Evolutionary conservation across 2,888 invertebrate species (phyloP), one percentile per base, ranked within the genome.

Genomic region (Emmelina monodactyla): DNA sequence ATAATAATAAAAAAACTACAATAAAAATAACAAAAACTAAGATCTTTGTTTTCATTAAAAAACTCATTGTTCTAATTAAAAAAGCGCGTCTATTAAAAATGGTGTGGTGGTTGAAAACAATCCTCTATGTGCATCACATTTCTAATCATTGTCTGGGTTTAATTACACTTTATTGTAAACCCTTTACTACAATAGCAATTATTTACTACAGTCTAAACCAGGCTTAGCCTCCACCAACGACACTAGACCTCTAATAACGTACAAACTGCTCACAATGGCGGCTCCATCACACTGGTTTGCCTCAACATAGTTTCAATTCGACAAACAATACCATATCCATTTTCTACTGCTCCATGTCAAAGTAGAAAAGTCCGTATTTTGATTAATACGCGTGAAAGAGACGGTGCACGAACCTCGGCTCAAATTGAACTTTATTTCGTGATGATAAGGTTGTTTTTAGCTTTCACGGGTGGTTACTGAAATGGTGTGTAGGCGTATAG

Each of bases 351-450:
- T 75, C 75, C 58, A 70, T 71, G 79, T 78, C 78, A 79, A 78
- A 76, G 73, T 72, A 68, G 71, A 71, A 67, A 68, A 69, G 70
- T 66, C 58, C 67, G n/a, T 73, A 75, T 78, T 78, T 76, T 79
- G 78, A 79, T 79, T 79, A 79, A 78, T 78, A 73, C 66, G 75
- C 65, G 72, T 56, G 71, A 78, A 71, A 76, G 73, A 73, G 78
- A 78, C 59, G 61, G 66, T 69, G 67, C 67, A 63, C 66, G 51
- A 40, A 22, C 33, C 34, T 29, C 38, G 42, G 33, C 40, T 48
- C 38, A 60, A 50, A 62, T 49, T 58, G 40, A 52, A 51, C 68
- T 56, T 49, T 70, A 50, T 45, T 37, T 38, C 34, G 7, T 22
- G 35, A 44, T 33, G 44, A 55, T 66, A 68, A 56, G 53, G 69